phyloP scores from a whole-genome alignment of 2,113 vertebrate genomes.

The Dicrurus megarhynchus region DNA sequence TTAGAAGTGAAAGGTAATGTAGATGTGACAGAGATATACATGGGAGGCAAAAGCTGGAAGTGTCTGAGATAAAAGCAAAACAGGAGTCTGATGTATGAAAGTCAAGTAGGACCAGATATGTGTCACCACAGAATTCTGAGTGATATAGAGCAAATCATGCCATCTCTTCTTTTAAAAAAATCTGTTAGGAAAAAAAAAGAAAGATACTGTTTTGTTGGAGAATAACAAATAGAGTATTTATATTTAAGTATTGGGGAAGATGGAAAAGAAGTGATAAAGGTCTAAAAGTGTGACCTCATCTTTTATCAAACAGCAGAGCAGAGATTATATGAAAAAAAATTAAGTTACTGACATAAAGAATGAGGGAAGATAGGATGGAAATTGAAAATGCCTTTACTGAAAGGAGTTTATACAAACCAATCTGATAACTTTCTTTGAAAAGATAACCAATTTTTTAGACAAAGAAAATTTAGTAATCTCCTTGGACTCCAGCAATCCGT shows the following conservation, averaged over 20 bases:
- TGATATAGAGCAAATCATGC: neutral
- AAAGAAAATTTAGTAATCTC: slow-evolving; percentile 20
- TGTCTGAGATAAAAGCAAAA: neutral
- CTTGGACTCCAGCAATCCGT: neutral
- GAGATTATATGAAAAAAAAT: neutral
- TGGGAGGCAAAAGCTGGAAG: neutral
- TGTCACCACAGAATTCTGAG: neutral
- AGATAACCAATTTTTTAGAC: slow-evolving; percentile 14
- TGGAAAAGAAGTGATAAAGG: neutral
- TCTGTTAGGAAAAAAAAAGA: neutral
- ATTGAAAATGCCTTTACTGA: slow-evolving; percentile 23
- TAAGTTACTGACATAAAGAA: neutral
- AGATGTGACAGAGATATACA: neutral
- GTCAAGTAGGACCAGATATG: neutral
- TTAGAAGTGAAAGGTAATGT: neutral
- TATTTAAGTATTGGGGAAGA: neutral
- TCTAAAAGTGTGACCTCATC: neutral
- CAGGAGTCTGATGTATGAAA: neutral
- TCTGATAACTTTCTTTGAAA: slow-evolving; percentile 7
- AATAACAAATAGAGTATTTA: neutral
- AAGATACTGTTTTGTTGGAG: neutral
- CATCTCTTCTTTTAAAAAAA: neutral
- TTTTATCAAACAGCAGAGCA: neutral
- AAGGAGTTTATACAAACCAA: neutral
- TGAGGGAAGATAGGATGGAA: neutral